Evolutionary conservation across 1,140 invertebrate species (phyloP).

Genomic region (Saccostrea echinata): DNA sequence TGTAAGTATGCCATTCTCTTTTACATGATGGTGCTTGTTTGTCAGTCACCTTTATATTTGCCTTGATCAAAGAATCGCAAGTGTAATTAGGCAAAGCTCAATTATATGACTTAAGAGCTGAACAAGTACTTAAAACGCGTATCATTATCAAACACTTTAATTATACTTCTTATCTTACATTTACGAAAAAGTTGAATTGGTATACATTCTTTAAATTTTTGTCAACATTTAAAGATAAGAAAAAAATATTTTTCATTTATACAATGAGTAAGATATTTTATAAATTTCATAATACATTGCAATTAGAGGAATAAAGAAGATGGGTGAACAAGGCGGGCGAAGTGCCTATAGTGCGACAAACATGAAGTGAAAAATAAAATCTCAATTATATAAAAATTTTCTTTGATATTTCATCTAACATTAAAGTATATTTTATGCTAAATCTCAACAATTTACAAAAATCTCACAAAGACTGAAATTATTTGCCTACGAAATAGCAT

Average conservation of each 20-base stretch:
- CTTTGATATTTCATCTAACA: no score
- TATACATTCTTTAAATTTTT: constrained; percentile 20
- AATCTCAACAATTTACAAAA: no score
- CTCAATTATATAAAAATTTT: no score
- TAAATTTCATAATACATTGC: not conserved
- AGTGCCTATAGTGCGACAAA: no score
- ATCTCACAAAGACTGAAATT: no score
- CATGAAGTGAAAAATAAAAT: no score
- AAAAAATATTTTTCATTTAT: not conserved
- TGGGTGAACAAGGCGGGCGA: no score
- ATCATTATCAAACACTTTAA: constrained; percentile 10
- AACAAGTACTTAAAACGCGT: not conserved
- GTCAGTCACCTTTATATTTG: not conserved
- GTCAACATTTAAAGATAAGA: not conserved
- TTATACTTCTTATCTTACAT: not conserved
- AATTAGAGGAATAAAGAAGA: not conserved
- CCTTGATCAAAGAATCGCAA: constrained; percentile 12
- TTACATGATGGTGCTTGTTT: not conserved
- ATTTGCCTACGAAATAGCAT: no score
- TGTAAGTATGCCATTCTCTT: constrained; percentile 71
- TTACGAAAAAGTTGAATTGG: not conserved
- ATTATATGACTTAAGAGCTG: not conserved
- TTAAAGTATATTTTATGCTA: no score
- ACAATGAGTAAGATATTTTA: not conserved
- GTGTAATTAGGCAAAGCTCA: constrained; percentile 12